These are phyloP conservation scores for Megalopta genalis DNA, from an alignment of 1,140 invertebrate genomes.

Conservation along the genomic window DNA sequence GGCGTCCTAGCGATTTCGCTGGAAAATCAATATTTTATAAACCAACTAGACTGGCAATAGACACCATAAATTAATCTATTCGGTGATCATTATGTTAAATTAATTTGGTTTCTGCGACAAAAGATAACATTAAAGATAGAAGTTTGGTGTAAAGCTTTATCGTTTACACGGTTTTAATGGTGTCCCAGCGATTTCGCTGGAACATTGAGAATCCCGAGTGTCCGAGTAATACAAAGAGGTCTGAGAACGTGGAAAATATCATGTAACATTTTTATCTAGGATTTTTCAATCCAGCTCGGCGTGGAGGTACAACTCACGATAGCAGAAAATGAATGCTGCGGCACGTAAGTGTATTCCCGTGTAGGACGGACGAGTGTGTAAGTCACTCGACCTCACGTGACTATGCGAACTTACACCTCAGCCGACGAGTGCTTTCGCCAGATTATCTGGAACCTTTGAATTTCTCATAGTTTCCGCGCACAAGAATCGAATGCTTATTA, in stretches of 20 bases:
- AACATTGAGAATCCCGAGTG: neutral
- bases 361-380: conserved; percentile 67
- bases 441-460: conserved; percentile 76
- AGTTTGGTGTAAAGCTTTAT: neutral
- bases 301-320: conserved; percentile 67
- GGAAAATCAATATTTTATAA: no score
- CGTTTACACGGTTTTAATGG: neutral
- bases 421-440: conserved; percentile 28
- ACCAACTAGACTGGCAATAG: no score
- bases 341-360: conserved; percentile 75
- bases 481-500: conserved; percentile 49
- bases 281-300: conserved; percentile 72
- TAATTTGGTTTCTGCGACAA: no score
- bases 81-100: no score
- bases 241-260: conserved; percentile 41
- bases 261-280: conserved; percentile 69
- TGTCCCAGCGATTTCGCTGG: neutral
- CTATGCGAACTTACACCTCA: conserved; percentile 54
- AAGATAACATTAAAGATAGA: no score
- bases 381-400: conserved; percentile 74
- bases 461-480: conserved; percentile 72
- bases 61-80: no score
- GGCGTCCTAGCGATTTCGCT: neutral
- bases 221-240: conserved; percentile 6
- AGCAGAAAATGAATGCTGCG: conserved; percentile 74